Percentiles rank a stretch among this genome's conserved stretches.
Evolutionary conservation across 2,888 invertebrate species (phyloP).

Genomic region (Drosophila gaucha): DNA sequence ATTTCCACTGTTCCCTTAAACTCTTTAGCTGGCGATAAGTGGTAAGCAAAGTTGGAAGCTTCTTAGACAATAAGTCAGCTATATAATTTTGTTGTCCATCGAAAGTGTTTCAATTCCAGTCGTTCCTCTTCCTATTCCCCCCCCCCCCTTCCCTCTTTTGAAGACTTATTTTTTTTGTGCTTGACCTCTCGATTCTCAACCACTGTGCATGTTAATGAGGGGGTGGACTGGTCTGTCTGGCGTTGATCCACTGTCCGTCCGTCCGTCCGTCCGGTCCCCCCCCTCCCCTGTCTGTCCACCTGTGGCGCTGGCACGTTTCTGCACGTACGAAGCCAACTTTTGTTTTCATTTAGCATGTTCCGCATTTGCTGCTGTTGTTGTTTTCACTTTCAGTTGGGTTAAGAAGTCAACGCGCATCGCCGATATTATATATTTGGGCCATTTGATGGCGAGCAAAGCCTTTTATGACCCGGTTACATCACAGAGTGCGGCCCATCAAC

Average conservation of each 20-base stretch:
- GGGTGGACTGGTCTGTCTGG: not conserved
- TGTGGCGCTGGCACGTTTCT: conserved; percentile 58
- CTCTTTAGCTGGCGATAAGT: not conserved
- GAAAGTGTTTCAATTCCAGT: not conserved
- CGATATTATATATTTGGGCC: conserved; percentile 24
- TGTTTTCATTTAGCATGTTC: conserved; percentile 54
- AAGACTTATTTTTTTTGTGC: too few species aligned
- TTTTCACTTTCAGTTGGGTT: conserved; percentile 65
- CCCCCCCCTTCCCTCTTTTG: too few species aligned
- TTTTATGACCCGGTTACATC: conserved; percentile 54
- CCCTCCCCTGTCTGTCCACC: too few species aligned
- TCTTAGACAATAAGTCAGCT: too few species aligned
- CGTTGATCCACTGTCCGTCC: not conserved
- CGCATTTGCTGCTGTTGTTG: conserved; percentile 40
- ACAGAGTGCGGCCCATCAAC: conserved; percentile 29
- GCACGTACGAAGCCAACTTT: conserved; percentile 57
- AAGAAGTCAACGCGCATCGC: conserved; percentile 14
- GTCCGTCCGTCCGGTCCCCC: too few species aligned
- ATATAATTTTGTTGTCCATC: too few species aligned
- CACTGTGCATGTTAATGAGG: conserved; percentile 3
- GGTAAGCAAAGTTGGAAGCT: not conserved
- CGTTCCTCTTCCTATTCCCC: too few species aligned
- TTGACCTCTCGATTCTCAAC: not conserved
- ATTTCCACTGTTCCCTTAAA: not conserved
- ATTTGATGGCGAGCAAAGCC: conserved; percentile 24